Percentiles rank a stretch among this genome's conserved stretches.
Conservation (phyloP, 2,113 vertebrate genomes). For the Catharus fuscescens region DNA sequence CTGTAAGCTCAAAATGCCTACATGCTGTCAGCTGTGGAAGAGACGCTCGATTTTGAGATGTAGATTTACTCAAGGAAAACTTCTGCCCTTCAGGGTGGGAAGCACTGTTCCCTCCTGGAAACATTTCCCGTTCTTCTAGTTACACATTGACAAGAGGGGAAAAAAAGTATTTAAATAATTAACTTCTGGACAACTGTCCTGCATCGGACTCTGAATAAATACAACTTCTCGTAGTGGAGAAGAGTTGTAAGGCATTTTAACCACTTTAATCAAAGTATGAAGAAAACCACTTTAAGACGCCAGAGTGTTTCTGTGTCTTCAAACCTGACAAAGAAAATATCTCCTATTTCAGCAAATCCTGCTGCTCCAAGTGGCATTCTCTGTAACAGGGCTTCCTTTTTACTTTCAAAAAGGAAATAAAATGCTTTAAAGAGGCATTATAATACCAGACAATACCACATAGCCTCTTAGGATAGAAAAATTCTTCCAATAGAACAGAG, state of each 20-base stretch:
- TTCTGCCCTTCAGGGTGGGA: not conserved
- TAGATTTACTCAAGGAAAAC: not conserved
- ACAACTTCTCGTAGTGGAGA: not conserved
- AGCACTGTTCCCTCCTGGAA: not conserved
- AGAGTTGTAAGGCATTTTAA: not conserved
- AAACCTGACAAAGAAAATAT: not conserved
- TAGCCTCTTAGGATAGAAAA: not conserved
- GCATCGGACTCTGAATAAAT: not conserved
- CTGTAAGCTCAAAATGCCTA: not conserved
- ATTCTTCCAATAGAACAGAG: not conserved
- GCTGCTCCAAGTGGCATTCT: too few species aligned
- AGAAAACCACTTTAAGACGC: not conserved
- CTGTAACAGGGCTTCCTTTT: too few species aligned
- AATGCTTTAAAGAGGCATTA: too few species aligned
- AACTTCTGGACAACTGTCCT: not conserved
- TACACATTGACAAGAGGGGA: not conserved
- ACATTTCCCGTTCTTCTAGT: not conserved
- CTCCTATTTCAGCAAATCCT: not conserved
- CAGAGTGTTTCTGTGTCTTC: not conserved
- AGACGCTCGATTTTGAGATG: not conserved
- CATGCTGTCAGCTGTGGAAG: not conserved
- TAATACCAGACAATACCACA: not conserved
- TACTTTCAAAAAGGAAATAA: too few species aligned
- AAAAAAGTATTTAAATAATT: not conserved
- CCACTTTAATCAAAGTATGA: not conserved